Evolutionary conservation across 2,797 vertebrate genomes (phyloP).

Genomic region (Melanitta fusca): DNA sequence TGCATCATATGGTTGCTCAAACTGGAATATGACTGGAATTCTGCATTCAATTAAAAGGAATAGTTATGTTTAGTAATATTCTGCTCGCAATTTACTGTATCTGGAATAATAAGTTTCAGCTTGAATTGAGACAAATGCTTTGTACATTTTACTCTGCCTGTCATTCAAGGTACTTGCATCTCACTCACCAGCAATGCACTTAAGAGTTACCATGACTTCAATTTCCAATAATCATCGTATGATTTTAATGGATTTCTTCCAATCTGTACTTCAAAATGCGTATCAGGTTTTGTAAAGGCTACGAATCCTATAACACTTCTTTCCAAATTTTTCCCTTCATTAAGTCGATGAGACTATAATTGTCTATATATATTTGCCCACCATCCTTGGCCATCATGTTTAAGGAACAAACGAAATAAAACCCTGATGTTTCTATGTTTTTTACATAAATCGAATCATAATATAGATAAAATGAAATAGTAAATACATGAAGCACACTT

Average conservation of each 20-base stretch:
- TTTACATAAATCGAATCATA: not conserved
- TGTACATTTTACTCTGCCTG: not conserved
- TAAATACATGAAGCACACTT: not conserved
- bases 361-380: not conserved
- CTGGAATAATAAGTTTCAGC: not conserved
- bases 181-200: not conserved
- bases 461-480: not conserved
- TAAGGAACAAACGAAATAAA: not conserved
- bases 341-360: not conserved
- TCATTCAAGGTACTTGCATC: not conserved
- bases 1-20: not conserved
- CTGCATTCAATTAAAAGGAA: slow-evolving; percentile 19
- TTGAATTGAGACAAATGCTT: not conserved
- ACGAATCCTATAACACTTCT: not conserved
- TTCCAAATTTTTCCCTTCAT: not conserved
- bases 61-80: not conserved
- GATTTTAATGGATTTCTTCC: not conserved
- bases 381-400: not conserved
- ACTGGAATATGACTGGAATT: not conserved
- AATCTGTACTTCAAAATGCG: not conserved
- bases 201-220: not conserved
- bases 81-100: not conserved
- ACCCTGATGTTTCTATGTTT: not conserved
- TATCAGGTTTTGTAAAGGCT: not conserved
- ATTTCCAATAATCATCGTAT: not conserved